phyloP scores from a whole-genome alignment of 2,797 vertebrate genomes.

The Phrynocephalus forsythii region DNA sequence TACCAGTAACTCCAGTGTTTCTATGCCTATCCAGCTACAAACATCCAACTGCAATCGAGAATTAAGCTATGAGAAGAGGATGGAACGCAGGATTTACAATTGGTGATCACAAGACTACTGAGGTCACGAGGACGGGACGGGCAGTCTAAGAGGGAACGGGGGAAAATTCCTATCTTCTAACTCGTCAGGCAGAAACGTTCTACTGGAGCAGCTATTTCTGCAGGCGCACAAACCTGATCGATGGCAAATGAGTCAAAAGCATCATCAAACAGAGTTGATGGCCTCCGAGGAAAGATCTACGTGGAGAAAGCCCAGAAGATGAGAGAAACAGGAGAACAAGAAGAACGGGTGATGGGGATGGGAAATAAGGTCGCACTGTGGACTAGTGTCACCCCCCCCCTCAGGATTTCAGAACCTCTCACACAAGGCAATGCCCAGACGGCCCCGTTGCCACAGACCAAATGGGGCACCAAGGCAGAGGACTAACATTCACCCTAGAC shows the following conservation, averaged over 20 bases:
- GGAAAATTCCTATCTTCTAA: slow-evolving; percentile 41
- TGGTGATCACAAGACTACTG: neutral
- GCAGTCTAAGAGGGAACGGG: neutral
- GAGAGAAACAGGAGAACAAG: slow-evolving; percentile 52
- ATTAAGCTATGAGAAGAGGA: slow-evolving; percentile 45
- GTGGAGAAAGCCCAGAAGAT: slow-evolving; percentile 65
- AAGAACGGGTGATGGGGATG: no score
- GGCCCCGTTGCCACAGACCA: no score
- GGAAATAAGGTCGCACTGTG: neutral
- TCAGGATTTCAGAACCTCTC: neutral
- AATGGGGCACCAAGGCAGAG: no score
- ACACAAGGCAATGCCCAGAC: neutral
- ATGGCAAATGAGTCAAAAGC: slow-evolving; percentile 85
- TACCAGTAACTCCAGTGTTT: neutral
- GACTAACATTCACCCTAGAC: no score
- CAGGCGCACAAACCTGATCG: slow-evolving; percentile 86
- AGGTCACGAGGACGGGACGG: slow-evolving; percentile 5
- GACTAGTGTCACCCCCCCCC: accelerated
- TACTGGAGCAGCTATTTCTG: slow-evolving; percentile 53
- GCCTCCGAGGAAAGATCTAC: slow-evolving; percentile 83
- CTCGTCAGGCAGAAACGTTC: slow-evolving; percentile 34
- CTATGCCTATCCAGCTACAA: slow-evolving; percentile 13
- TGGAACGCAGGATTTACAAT: slow-evolving; percentile 43
- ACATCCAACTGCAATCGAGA: slow-evolving; percentile 22
- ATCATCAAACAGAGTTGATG: slow-evolving; percentile 82